These are phyloP conservation scores for Ormyrus nitidulus DNA, from an alignment of 2,888 invertebrate genomes.

Conservation along the genomic window DNA sequence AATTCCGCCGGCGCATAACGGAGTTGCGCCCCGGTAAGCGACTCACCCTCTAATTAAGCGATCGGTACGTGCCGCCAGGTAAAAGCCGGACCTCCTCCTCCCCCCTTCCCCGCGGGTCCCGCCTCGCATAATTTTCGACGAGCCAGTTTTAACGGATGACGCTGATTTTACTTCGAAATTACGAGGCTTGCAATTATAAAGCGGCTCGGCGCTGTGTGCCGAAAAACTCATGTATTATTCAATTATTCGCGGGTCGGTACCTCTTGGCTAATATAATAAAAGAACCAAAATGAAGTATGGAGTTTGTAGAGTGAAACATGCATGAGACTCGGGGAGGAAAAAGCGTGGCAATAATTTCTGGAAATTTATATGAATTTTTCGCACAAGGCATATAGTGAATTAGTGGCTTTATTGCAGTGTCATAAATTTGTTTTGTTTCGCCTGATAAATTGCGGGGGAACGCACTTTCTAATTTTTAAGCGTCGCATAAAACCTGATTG, in stretches of 20 bases:
- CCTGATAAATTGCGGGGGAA: too few species aligned
- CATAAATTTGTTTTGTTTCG: neutral
- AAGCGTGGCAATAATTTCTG: neutral
- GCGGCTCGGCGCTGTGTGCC: neutral
- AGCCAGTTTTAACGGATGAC: constrained; percentile 42
- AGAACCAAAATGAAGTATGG: constrained; percentile 13
- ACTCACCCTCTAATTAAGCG: constrained; percentile 43
- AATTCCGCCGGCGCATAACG: constrained; percentile 43
- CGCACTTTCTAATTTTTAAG: too few species aligned
- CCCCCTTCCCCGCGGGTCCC: neutral
- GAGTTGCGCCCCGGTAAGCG: constrained; percentile 7
- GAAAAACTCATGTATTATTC: constrained; percentile 49
- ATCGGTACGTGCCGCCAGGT: constrained; percentile 25
- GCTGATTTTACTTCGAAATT: constrained; percentile 52
- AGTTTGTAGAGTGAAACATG: neutral
- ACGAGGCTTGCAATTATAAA: constrained; percentile 40
- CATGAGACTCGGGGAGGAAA: neutral
- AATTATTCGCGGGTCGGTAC: constrained; percentile 29
- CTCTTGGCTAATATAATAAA: neutral
- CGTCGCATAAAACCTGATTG: too few species aligned
- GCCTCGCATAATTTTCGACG: constrained; percentile 33
- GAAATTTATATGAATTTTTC: constrained; percentile 5
- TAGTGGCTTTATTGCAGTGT: neutral
- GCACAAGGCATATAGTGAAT: neutral
- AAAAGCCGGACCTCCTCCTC: neutral